These are phyloP conservation scores for Upupa epops DNA, from an alignment of 2,113 vertebrate genomes.

Conservation along the genomic window DNA sequence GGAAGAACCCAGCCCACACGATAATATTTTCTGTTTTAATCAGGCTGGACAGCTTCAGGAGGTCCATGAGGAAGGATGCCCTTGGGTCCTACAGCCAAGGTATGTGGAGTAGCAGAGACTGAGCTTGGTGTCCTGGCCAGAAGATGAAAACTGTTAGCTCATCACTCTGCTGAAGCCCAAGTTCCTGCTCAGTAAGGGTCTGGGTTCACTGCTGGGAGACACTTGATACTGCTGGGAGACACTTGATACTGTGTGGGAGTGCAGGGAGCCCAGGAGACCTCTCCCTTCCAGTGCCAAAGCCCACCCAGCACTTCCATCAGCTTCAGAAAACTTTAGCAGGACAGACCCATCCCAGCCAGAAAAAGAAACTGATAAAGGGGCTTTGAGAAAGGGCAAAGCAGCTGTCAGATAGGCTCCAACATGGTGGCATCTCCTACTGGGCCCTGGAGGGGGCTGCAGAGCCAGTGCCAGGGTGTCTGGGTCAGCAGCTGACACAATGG, in stretches of 20 bases:
- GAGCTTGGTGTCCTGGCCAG: not conserved
- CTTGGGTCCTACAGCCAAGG: not conserved
- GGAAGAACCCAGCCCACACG: not conserved
- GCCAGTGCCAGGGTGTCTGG: not conserved
- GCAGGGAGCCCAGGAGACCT: no score
- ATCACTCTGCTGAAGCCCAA: not conserved
- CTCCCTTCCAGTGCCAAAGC: not conserved
- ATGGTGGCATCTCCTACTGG: not conserved
- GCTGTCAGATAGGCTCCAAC: not conserved
- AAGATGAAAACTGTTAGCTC: conserved; percentile 8
- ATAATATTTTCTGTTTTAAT: not conserved
- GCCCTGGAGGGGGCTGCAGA: not conserved
- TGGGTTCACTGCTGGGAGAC: not conserved
- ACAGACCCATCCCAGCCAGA: not conserved
- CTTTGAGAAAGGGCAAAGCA: not conserved
- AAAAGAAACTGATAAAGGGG: not conserved
- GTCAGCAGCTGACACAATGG: conserved; percentile 44
- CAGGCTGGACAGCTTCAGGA: not conserved
- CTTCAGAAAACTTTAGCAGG: not conserved
- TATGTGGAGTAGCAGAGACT: not conserved
- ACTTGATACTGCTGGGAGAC: not conserved
- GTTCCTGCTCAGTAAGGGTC: not conserved
- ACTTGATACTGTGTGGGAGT: not conserved
- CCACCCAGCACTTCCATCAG: not conserved
- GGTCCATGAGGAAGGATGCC: not conserved